phyloP scores from a whole-genome alignment of 2,888 invertebrate species.

The Phengaris arion region DNA sequence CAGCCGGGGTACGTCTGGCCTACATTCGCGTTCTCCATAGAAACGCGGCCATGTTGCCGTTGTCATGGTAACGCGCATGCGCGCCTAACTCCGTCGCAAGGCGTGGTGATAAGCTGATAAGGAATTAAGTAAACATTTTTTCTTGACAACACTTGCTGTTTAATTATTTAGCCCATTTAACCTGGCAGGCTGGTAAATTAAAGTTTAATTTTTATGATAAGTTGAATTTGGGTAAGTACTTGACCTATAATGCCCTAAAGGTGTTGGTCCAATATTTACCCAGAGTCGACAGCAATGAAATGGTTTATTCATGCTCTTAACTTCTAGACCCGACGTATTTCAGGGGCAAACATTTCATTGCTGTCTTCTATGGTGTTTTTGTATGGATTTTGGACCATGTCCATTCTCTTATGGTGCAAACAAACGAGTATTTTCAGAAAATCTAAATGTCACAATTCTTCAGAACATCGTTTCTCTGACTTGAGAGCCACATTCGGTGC shows the following conservation, averaged over 20 bases:
- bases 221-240: not conserved
- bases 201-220: not conserved
- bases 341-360: too few species aligned
- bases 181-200: not conserved
- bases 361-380: too few species aligned
- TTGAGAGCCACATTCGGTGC: not conserved
- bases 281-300: too few species aligned
- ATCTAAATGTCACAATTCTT: not conserved
- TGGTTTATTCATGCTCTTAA: too few species aligned
- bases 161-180: conserved; percentile 1
- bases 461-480: not conserved
- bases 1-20: conserved; percentile 44
- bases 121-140: conserved; percentile 30
- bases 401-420: not conserved
- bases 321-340: too few species aligned
- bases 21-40: conserved; percentile 50
- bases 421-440: not conserved
- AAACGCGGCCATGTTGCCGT: conserved; percentile 58
- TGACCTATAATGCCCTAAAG: not conserved
- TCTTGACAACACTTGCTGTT: not conserved
- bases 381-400: too few species aligned
- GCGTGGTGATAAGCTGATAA: conserved; percentile 41
- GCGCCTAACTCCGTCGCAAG: conserved; percentile 37
- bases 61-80: conserved; percentile 59
- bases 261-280: too few species aligned